These are phyloP conservation scores for Entosphenus tridentatus DNA, from an alignment of 2,113 vertebrate species.

Conservation along the genomic window DNA sequence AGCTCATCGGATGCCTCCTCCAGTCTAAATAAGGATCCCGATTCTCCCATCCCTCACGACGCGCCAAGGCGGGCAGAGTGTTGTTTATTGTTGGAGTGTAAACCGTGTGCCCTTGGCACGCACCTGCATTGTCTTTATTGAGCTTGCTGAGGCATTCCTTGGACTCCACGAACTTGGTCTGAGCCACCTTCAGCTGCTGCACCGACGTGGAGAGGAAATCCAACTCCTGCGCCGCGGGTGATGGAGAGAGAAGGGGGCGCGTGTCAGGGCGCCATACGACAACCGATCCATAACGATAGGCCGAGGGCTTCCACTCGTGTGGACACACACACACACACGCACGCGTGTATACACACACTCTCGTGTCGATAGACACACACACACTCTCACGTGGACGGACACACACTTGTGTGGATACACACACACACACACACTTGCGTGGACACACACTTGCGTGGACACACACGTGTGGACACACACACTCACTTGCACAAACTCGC, in stretches of 20 bases:
- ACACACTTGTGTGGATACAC: neutral
- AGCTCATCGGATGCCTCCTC: no score
- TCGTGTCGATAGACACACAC: no score
- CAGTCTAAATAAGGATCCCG: no score
- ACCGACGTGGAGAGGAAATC: constrained; percentile 75
- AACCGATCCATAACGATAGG: no score
- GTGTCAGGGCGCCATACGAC: no score
- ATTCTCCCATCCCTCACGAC: no score
- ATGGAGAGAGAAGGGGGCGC: no score
- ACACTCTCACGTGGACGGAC: neutral
- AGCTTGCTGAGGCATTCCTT: constrained; percentile 60
- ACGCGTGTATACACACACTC: no score
- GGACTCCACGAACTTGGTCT: constrained; percentile 71
- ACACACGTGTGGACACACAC: neutral
- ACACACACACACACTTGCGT: neutral
- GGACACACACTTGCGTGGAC: neutral
- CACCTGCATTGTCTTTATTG: constrained; percentile 49
- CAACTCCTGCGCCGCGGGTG: constrained; percentile 30
- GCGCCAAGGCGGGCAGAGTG: no score
- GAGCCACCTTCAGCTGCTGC: constrained; percentile 61
- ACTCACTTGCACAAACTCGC: no score
- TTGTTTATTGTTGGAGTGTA: neutral
- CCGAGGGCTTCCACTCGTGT: no score
- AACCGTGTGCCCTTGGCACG: constrained; percentile 8
- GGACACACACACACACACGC: no score